Percentiles rank a stretch among this genome's conserved stretches.
Evolutionary conservation across 1,140 invertebrate genomes (phyloP).

Genomic region (Papilio polytes): DNA sequence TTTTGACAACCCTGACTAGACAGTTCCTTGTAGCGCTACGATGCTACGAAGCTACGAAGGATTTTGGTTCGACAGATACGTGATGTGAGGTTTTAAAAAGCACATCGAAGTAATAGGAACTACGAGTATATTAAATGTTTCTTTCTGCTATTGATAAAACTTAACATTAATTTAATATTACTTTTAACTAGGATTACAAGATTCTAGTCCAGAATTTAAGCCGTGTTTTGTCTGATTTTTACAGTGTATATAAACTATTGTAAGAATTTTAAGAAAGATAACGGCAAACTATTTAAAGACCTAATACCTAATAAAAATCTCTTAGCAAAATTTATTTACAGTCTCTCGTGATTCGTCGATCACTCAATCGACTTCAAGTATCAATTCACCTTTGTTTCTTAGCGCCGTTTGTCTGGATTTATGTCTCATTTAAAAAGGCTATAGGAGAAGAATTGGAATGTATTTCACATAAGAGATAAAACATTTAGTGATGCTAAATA

Average conservation of each 20-base stretch:
- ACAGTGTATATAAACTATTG: too few relatives aligned
- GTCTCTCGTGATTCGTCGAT: conserved; percentile 33
- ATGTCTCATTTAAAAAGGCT: conserved; percentile 48
- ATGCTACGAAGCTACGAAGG: conserved; percentile 16
- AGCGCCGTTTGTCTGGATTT: conserved; percentile 55
- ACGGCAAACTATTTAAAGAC: not conserved
- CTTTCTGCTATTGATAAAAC: not conserved
- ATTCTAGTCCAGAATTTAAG: too few relatives aligned
- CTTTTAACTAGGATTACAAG: too few relatives aligned
- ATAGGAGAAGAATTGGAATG: not conserved
- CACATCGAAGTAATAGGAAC: not conserved
- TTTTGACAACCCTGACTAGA: conserved; percentile 29
- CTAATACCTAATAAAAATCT: not conserved
- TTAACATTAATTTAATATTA: too few relatives aligned
- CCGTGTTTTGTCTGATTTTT: too few relatives aligned
- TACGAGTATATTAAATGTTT: not conserved
- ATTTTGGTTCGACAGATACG: conserved; percentile 27
- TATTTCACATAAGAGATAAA: not conserved
- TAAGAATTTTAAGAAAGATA: too few relatives aligned
- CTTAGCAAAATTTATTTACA: not conserved
- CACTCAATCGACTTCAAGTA: conserved; percentile 48
- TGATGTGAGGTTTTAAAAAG: conserved; percentile 25
- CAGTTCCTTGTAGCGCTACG: conserved; percentile 28
- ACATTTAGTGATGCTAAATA: not conserved
- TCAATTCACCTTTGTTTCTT: conserved; percentile 47